phyloP scores from a whole-genome alignment of 1,140 invertebrate species.

The Leptinotarsa texana region DNA sequence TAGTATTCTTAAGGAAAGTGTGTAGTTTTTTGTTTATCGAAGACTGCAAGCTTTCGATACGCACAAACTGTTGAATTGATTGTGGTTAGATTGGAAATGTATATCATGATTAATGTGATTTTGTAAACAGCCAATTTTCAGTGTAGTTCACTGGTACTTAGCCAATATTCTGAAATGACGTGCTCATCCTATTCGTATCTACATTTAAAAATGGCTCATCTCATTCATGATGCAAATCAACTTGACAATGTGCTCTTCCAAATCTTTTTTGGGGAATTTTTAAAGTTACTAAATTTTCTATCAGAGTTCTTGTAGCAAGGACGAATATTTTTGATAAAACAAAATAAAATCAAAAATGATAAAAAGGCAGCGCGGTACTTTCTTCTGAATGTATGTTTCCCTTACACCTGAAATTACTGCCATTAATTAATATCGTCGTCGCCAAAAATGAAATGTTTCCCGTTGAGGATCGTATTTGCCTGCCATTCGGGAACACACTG shows the following conservation, averaged over 20 bases:
- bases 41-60: background rate
- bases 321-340: conserved; percentile 17
- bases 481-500: conserved; percentile 19
- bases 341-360: conserved; percentile 17
- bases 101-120: background rate
- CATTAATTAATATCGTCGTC: too few relatives aligned
- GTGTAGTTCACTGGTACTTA: background rate
- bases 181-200: too few relatives aligned
- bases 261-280: conserved; percentile 10
- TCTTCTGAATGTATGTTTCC: background rate
- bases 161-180: background rate
- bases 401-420: too few relatives aligned
- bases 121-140: too few relatives aligned
- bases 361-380: background rate
- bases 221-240: conserved; percentile 6
- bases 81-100: background rate
- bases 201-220: conserved; percentile 6
- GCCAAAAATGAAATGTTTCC: too few relatives aligned
- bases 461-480: background rate
- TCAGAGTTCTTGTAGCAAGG: background rate
- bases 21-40: too few relatives aligned
- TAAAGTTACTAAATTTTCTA: conserved; percentile 14
- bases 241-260: conserved; percentile 12
- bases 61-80: background rate
- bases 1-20: too few relatives aligned